Conservation (phyloP, 2,888 invertebrate genomes). For the Cosmia pyralina region DNA sequence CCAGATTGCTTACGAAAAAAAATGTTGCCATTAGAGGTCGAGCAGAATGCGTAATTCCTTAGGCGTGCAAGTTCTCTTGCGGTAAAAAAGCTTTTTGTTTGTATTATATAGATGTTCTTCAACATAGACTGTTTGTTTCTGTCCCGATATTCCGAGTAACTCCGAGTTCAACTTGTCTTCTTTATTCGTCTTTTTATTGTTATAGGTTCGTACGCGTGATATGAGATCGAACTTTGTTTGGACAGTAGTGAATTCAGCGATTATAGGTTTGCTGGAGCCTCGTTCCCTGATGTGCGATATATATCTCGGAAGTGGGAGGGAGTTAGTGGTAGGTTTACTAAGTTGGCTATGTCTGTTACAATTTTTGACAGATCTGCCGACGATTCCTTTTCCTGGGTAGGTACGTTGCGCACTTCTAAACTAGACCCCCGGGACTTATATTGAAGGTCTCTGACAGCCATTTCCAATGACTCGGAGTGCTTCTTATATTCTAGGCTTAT, state of each 20-base stretch:
- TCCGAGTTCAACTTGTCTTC: slow-evolving; percentile 8
- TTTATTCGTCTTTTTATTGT: slow-evolving; percentile 7
- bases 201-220: background rate
- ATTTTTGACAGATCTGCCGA: too few relatives aligned
- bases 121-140: slow-evolving; percentile 10
- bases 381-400: too few relatives aligned
- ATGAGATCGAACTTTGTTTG: slow-evolving; percentile 1
- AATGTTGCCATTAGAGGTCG: slow-evolving; percentile 1
- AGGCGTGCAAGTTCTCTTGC: slow-evolving; percentile 1
- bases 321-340: too few relatives aligned
- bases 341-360: too few relatives aligned
- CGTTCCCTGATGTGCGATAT: background rate
- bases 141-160: background rate
- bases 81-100: background rate
- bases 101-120: background rate
- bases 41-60: background rate
- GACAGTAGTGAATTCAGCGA: slow-evolving; percentile 1
- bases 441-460: too few relatives aligned
- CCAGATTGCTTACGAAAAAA: background rate
- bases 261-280: background rate
- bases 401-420: too few relatives aligned
- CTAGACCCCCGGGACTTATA: too few relatives aligned
- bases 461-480: too few relatives aligned
- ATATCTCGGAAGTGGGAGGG: too few relatives aligned
- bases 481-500: too few relatives aligned